Evolutionary conservation across 1,140 invertebrate genomes (phyloP).

Genomic region (Sminthurides bifidus): DNA sequence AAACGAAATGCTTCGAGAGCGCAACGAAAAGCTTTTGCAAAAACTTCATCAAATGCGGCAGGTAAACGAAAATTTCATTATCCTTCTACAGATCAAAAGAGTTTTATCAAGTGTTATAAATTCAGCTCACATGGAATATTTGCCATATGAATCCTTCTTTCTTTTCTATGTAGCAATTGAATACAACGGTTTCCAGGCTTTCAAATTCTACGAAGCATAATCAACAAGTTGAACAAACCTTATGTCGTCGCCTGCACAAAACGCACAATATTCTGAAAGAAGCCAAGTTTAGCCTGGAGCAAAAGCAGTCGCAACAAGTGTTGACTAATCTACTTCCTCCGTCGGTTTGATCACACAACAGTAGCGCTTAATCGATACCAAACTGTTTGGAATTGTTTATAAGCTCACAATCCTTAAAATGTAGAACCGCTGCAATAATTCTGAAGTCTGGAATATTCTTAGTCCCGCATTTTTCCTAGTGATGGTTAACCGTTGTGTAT

Average conservation of each 20-base stretch:
- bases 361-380: too few species aligned
- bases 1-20: slow-evolving; percentile 9
- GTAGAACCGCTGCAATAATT: too few species aligned
- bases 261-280: slow-evolving; percentile 26
- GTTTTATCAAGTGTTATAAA: too few species aligned
- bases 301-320: slow-evolving; percentile 11
- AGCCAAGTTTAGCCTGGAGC: slow-evolving; percentile 25
- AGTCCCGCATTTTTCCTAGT: too few species aligned
- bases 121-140: neutral
- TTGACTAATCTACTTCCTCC: neutral
- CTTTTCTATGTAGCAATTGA: slow-evolving; percentile 14
- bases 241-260: slow-evolving; percentile 28
- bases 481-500: too few species aligned
- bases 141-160: neutral
- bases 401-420: too few species aligned
- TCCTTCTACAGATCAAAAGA: neutral
- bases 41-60: slow-evolving; percentile 24
- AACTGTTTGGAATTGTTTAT: too few species aligned
- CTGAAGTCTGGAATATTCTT: too few species aligned
- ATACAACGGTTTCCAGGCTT: slow-evolving; percentile 18
- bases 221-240: slow-evolving; percentile 26
- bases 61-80: slow-evolving; percentile 13
- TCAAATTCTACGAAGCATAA: slow-evolving; percentile 20
- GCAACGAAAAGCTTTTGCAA: slow-evolving; percentile 18
- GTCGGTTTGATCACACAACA: neutral